Evolutionary conservation across 2,888 invertebrate species (phyloP), one percentile per base, ranked within the genome.

Genomic region (Steinernema scapterisci): DNA sequence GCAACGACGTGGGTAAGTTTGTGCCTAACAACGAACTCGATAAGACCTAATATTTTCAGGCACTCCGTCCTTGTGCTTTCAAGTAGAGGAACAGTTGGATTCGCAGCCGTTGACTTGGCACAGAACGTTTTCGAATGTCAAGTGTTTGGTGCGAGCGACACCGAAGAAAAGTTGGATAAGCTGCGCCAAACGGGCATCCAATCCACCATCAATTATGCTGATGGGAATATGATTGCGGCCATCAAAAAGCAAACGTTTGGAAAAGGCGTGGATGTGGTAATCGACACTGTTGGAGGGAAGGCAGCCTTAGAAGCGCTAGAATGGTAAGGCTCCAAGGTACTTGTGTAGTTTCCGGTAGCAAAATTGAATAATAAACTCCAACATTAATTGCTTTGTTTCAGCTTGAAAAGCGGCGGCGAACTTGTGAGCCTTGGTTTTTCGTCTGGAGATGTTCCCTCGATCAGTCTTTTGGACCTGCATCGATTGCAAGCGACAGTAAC

Each of bases 31-130:
- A 19, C 31, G 11, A 21, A 19, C 13, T 45, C 51, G 31, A 7
- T 21, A 9, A n/a, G n/a, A 71, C 0, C 13, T 1, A n/a, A 71
- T 16, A 70, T 38, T 82, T 82, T 16, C 79, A 89, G 91, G 63
- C 90, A 91, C 77, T 90, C 89, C 70, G 90, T 92, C n/a, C 86
- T 92, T 13, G 90, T 92, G 46, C 91, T 92, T 54, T 91, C 92
- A 45, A 92, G 92, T 9, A 89, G 91, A 71, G 92, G 92, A 23
- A 91, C 92, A 11, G 88, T 91, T 56, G 89, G 89, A 19, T 87
- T 92, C 56, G 92, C 92, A 74, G 91, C 92, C 52, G 91, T 92
- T 23, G 92, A 92, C 88, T 89, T 92, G 56, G 92, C 92, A 52
- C 90, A 91, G 13, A 92, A 91, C 88, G 90, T 92, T 70, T 92